These are phyloP conservation scores for Cheilosia grossa DNA, from an alignment of 2,888 invertebrate species.

Conservation along the genomic window DNA sequence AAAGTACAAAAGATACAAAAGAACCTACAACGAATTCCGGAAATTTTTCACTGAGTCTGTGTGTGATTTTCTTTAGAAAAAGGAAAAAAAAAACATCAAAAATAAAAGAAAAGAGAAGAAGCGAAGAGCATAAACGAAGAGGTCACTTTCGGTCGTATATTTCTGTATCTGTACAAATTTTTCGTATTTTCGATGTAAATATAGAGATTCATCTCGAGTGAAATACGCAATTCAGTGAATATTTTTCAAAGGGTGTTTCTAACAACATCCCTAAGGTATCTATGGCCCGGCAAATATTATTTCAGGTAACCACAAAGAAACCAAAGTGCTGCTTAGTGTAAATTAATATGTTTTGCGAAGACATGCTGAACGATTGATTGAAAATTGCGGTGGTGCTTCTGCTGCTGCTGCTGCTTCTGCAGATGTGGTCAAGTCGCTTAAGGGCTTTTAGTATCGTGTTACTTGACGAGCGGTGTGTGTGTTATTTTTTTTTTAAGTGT, in stretches of 20 bases:
- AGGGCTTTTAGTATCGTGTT: conserved; percentile 70
- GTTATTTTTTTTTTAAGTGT: conserved; percentile 7
- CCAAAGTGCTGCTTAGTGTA: conserved; percentile 40
- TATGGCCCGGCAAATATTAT: not conserved
- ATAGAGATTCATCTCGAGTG: conserved; percentile 12
- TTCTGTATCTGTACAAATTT: conserved; percentile 26
- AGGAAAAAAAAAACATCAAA: not conserved
- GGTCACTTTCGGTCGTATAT: conserved; percentile 14
- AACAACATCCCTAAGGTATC: no score
- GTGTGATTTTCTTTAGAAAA: conserved; percentile 48
- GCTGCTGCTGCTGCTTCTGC: conserved; percentile 14
- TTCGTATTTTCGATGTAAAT: conserved; percentile 17
- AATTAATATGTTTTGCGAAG: conserved; percentile 51
- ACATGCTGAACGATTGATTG: conserved; percentile 46
- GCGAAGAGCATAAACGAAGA: conserved; percentile 37
- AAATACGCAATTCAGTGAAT: not conserved
- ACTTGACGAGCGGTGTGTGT: conserved; percentile 15
- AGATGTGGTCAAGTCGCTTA: conserved; percentile 70
- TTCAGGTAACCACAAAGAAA: not conserved
- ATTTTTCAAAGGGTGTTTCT: no score
- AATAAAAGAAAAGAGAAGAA: conserved; percentile 35
- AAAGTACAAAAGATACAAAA: conserved; percentile 46
- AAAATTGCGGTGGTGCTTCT: conserved; percentile 49
- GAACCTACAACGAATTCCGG: conserved; percentile 55
- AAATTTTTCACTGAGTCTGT: conserved; percentile 58